These are phyloP conservation scores for Dreissena polymorpha DNA, from an alignment of 1,140 invertebrate species.

Conservation along the genomic window DNA sequence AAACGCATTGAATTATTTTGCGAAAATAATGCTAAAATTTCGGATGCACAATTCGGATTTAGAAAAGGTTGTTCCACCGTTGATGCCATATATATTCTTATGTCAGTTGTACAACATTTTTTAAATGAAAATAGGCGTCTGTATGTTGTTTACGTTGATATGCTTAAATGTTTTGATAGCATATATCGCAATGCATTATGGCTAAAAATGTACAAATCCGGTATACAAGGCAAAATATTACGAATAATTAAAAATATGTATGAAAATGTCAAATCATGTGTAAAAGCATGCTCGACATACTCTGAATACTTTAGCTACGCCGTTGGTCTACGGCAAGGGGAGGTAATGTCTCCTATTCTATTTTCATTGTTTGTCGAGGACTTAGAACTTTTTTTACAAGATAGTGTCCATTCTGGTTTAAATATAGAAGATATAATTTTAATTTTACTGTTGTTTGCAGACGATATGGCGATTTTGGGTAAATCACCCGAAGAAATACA, in stretches of 20 bases:
- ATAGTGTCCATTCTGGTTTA: constrained; percentile 15
- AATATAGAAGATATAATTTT: constrained; percentile 31
- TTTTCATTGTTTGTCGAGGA: constrained; percentile 35
- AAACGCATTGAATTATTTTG: constrained; percentile 18
- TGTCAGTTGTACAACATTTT: constrained; percentile 25
- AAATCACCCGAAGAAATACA: constrained; percentile 28
- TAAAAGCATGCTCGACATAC: constrained; percentile 21
- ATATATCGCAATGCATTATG: constrained; percentile 46
- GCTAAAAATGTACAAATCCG: constrained; percentile 28
- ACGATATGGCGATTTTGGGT: constrained; percentile 40
- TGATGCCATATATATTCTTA: constrained; percentile 42
- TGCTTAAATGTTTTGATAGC: constrained; percentile 28
- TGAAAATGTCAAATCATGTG: constrained; percentile 43
- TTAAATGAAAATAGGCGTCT: constrained; percentile 31
- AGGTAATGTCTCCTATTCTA: constrained; percentile 12
- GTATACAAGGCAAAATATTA: constrained; percentile 30
- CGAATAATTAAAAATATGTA: constrained; percentile 33
- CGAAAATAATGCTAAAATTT: not conserved
- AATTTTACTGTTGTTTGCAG: constrained; percentile 35
- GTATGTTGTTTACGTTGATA: constrained; percentile 26
- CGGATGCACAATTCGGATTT: constrained; percentile 15
- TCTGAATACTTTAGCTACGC: constrained; percentile 39
- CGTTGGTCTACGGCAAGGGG: constrained; percentile 34
- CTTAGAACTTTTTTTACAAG: constrained; percentile 29
- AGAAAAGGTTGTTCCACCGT: constrained; percentile 26